phyloP scores from a whole-genome alignment of 2,888 invertebrate species.

The Papilio demoleus region DNA sequence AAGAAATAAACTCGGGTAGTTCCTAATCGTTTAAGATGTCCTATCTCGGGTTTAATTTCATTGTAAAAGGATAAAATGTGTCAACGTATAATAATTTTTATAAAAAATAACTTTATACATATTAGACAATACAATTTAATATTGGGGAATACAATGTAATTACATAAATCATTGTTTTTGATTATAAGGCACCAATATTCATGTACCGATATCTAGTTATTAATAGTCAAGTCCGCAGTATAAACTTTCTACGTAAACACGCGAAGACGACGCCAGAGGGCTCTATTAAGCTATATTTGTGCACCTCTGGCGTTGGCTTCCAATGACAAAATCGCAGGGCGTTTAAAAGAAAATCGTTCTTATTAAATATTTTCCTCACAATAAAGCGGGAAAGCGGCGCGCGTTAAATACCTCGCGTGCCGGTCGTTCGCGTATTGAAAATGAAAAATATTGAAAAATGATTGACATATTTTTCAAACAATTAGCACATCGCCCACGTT shows the following conservation, averaged over 20 bases:
- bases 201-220: not conserved
- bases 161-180: too few species aligned
- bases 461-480: constrained; percentile 46
- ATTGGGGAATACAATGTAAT: too few species aligned
- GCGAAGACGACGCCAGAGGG: not conserved
- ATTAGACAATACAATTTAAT: too few species aligned
- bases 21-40: too few species aligned
- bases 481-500: not conserved
- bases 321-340: constrained; percentile 53
- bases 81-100: too few species aligned
- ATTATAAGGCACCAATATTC: too few species aligned
- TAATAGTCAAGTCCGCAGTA: not conserved
- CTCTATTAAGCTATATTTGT: constrained; percentile 8
- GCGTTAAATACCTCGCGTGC: constrained; percentile 59
- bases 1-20: too few species aligned
- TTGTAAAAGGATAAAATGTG: too few species aligned
- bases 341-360: constrained; percentile 62
- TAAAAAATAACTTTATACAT: too few species aligned
- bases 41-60: too few species aligned
- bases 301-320: constrained; percentile 40
- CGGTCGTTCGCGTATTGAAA: constrained; percentile 58
- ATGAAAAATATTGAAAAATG: constrained; percentile 57
- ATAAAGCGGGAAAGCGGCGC: constrained; percentile 55
- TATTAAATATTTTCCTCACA: constrained; percentile 69
- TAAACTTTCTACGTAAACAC: not conserved